Conservation (phyloP, 2,888 invertebrate genomes). For the Hirtodrosophila trivittata region DNA sequence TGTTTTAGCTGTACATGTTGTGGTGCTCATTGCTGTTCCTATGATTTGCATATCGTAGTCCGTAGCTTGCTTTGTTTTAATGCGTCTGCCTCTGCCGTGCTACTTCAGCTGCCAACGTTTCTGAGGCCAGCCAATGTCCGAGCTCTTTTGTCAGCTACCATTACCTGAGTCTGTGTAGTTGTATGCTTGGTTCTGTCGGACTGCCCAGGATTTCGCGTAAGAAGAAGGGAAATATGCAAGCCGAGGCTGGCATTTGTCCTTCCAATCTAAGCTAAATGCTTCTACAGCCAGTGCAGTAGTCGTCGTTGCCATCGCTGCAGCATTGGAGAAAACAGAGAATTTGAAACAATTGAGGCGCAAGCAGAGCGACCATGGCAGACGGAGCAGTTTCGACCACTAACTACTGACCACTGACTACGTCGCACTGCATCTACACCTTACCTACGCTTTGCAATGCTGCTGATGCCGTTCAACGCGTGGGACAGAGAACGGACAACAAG, state of each 20-base stretch:
- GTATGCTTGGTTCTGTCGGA: slow-evolving; percentile 31
- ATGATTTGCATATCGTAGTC: slow-evolving; percentile 76
- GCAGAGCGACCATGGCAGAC: slow-evolving; percentile 64
- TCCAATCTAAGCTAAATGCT: slow-evolving; percentile 77
- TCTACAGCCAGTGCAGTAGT: slow-evolving; percentile 22
- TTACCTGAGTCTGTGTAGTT: slow-evolving; percentile 53
- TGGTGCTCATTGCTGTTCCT: slow-evolving; percentile 63
- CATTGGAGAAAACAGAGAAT: slow-evolving; percentile 68
- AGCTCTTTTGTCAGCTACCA: slow-evolving; percentile 70
- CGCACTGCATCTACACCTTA: slow-evolving; percentile 57
- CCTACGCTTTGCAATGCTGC: slow-evolving; percentile 46
- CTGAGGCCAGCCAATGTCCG: slow-evolving; percentile 58
- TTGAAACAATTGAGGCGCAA: slow-evolving; percentile 78
- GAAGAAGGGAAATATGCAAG: slow-evolving; percentile 71
- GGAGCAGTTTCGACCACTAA: slow-evolving; percentile 79
- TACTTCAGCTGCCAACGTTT: slow-evolving; percentile 26
- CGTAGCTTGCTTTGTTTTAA: slow-evolving; percentile 77
- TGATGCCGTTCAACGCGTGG: slow-evolving; percentile 41
- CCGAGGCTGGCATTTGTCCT: slow-evolving; percentile 74
- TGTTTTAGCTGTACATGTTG: slow-evolving; percentile 36
- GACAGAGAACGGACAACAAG: slow-evolving; percentile 42
- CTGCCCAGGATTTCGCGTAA: slow-evolving; percentile 73
- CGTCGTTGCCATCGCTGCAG: slow-evolving; percentile 25
- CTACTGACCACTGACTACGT: slow-evolving; percentile 74
- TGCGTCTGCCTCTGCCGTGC: slow-evolving; percentile 54